A percentile compares a stretch with the other conserved stretches of the same genome.
Conservation (phyloP, 2,888 invertebrate species). For the Eretmocerus hayati region DNA sequence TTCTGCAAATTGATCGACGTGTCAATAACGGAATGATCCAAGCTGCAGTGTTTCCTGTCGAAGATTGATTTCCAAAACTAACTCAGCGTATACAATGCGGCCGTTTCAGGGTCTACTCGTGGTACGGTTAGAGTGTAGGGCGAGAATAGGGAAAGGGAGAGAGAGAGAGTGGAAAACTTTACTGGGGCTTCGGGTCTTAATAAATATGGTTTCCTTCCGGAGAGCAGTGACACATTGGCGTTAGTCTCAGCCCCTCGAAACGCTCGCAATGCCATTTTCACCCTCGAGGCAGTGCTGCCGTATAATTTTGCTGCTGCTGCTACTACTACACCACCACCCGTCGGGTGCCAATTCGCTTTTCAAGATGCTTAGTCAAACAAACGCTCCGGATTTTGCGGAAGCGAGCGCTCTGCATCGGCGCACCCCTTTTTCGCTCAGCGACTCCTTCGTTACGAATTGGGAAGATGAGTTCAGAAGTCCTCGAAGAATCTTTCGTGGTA, state of each 20-base stretch:
- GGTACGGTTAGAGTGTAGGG: not conserved
- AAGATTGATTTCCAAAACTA: constrained; percentile 21
- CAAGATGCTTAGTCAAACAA: constrained; percentile 14
- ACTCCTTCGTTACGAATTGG: too few relatives aligned
- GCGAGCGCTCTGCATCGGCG: not conserved
- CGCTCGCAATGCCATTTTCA: not conserved
- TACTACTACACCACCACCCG: too few relatives aligned
- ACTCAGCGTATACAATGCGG: constrained; percentile 15
- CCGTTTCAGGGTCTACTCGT: not conserved
- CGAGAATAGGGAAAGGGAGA: constrained; percentile 3
- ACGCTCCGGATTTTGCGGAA: constrained; percentile 4
- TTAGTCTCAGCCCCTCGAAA: not conserved
- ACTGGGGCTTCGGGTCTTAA: constrained; percentile 35
- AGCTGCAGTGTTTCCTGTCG: constrained; percentile 13
- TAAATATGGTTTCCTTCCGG: constrained; percentile 37
- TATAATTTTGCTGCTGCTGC: too few relatives aligned
- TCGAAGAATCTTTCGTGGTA: too few relatives aligned
- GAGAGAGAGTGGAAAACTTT: not conserved
- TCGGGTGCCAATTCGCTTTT: constrained; percentile 2
- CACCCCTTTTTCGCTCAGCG: constrained; percentile 2
- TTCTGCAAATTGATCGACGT: constrained; percentile 11
- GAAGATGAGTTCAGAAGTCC: too few relatives aligned
- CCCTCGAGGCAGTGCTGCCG: too few relatives aligned
- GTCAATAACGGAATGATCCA: constrained; percentile 13
- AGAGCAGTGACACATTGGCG: constrained; percentile 21